phyloP scores from a whole-genome alignment of 2,797 vertebrate genomes.

The Merluccius polli region DNA sequence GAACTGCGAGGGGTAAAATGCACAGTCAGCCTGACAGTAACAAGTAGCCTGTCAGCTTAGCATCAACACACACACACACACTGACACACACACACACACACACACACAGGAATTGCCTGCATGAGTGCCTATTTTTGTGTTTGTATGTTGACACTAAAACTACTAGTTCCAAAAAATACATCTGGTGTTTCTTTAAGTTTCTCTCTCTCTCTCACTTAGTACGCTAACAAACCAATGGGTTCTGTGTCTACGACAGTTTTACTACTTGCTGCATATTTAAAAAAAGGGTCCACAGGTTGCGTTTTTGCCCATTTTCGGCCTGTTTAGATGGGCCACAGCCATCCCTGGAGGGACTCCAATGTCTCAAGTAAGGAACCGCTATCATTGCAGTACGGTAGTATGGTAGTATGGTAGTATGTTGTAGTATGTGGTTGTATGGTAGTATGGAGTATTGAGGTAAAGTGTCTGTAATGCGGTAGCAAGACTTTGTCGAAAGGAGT shows the following conservation, averaged over 20 bases:
- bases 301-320: background rate
- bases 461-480: too few species aligned
- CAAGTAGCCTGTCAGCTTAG: constrained; percentile 18
- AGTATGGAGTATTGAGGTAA: too few species aligned
- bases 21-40: constrained; percentile 12
- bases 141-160: background rate
- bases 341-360: too few species aligned
- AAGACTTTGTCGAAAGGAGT: too few species aligned
- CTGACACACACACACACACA: constrained; percentile 9
- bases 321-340: background rate
- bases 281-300: background rate
- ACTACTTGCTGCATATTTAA: background rate
- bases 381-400: background rate
- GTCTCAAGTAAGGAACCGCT: background rate
- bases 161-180: background rate
- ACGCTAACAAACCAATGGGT: background rate
- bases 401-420: too few species aligned
- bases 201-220: background rate
- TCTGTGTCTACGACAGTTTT: background rate
- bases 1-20: background rate
- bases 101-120: background rate
- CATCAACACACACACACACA: constrained; percentile 4
- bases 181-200: background rate
- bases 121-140: background rate
- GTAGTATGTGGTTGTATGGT: too few species aligned